Conservation (phyloP, 2,797 vertebrate species). For the Ambastaia sidthimunki region DNA sequence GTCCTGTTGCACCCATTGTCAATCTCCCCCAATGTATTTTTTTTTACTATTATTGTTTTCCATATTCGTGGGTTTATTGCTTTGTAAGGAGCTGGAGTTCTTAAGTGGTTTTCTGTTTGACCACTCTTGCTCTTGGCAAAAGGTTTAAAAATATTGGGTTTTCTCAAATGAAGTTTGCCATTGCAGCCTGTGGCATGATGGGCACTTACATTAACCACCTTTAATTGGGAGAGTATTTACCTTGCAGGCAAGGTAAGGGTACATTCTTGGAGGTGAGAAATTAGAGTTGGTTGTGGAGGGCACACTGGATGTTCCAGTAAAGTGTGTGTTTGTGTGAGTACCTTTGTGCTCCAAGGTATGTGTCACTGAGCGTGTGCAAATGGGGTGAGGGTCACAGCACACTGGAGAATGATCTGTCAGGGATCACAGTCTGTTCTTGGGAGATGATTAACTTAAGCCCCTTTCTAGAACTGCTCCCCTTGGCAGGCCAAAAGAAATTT, state of each 20-base stretch:
- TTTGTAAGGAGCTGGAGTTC: slow-evolving; percentile 35
- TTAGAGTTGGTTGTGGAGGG: slow-evolving; percentile 65
- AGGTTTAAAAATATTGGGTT: slow-evolving; percentile 62
- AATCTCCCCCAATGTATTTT: slow-evolving; percentile 20
- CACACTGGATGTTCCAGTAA: slow-evolving; percentile 57
- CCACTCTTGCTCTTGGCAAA: slow-evolving; percentile 50
- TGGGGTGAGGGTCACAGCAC: slow-evolving; percentile 50
- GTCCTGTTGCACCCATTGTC: slow-evolving; percentile 32
- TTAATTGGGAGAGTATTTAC: slow-evolving; percentile 75
- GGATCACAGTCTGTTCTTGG: slow-evolving; percentile 58
- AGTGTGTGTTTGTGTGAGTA: slow-evolving; percentile 65
- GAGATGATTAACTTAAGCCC: slow-evolving; percentile 61
- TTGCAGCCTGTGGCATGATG: slow-evolving; percentile 75
- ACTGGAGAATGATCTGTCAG: slow-evolving; percentile 55
- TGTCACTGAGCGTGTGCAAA: slow-evolving; percentile 55
- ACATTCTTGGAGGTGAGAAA: slow-evolving; percentile 62
- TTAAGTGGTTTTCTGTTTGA: slow-evolving; percentile 49
- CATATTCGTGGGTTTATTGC: slow-evolving; percentile 34
- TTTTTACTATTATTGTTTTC: slow-evolving; percentile 11
- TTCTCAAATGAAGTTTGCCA: slow-evolving; percentile 79
- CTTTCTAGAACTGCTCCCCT: slow-evolving; percentile 38
- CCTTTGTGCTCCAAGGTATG: slow-evolving; percentile 52
- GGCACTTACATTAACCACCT: slow-evolving; percentile 75
- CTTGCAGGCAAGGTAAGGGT: slow-evolving; percentile 55
- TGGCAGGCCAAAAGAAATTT: slow-evolving; percentile 37